Conservation (phyloP, 2,888 invertebrate species). For the Plagodis pulveraria region DNA sequence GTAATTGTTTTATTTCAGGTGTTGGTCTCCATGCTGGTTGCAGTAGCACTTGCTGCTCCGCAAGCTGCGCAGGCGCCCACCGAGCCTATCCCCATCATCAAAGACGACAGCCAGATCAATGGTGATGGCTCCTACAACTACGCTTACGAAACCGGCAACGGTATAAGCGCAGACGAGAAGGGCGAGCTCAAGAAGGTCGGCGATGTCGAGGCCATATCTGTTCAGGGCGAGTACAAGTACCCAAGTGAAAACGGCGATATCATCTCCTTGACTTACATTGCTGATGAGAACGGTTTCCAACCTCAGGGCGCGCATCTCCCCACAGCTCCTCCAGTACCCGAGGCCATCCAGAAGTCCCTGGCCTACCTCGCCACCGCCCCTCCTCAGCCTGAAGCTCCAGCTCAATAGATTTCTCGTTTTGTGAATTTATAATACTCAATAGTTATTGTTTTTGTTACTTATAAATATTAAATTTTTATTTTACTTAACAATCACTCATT, state of each 20-base stretch:
- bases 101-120: constrained; percentile 84
- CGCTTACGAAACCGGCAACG: constrained; percentile 88
- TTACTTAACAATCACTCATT: constrained; percentile 39
- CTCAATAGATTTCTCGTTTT: constrained; percentile 55
- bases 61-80: constrained; percentile 55
- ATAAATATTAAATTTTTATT: constrained; percentile 48
- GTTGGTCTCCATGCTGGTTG: constrained; percentile 65
- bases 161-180: constrained; percentile 86
- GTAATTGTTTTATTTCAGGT: constrained; percentile 55
- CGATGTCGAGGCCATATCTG: constrained; percentile 81
- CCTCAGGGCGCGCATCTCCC: constrained; percentile 87
- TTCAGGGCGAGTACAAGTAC: constrained; percentile 88
- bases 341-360: constrained; percentile 87
- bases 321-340: constrained; percentile 89
- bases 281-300: constrained; percentile 90
- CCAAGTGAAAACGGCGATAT: constrained; percentile 86
- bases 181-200: constrained; percentile 86
- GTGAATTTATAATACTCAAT: constrained; percentile 53
- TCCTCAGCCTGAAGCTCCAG: constrained; percentile 59
- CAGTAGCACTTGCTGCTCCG: constrained; percentile 68
- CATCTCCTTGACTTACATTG: constrained; percentile 87
- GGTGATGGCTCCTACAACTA: constrained; percentile 87
- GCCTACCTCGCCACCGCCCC: constrained; percentile 88
- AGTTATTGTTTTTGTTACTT: constrained; percentile 47
- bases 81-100: constrained; percentile 81